Conservation (phyloP, 2,888 invertebrate genomes). For the Cerceris ruficornis region DNA sequence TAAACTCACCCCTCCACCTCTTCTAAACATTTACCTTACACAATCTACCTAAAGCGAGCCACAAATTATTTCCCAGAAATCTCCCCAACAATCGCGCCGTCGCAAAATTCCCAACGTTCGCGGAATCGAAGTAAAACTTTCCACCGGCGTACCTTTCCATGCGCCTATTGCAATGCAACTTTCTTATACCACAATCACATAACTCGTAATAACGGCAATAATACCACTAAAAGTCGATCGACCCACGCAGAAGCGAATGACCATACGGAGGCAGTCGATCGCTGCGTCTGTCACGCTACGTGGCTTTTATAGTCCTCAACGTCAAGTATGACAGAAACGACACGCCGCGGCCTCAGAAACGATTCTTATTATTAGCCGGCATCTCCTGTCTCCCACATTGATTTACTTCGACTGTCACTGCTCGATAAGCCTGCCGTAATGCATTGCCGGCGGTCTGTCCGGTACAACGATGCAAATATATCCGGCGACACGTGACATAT, state of each 20-base stretch:
- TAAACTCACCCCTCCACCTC: no score
- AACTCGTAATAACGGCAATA: neutral
- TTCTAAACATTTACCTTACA: no score
- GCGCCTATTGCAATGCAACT: no score
- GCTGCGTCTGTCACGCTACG: conserved; percentile 24
- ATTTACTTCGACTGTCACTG: conserved; percentile 72
- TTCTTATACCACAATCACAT: no score
- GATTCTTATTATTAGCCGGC: conserved; percentile 58
- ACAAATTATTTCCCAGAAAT: no score
- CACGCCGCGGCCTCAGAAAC: conserved; percentile 39
- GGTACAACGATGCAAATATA: conserved; percentile 47
- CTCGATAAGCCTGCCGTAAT: conserved; percentile 72
- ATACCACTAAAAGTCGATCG: neutral
- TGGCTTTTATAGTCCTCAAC: conserved; percentile 37
- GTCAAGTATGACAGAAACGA: conserved; percentile 36
- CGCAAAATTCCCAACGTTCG: no score
- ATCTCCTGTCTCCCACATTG: conserved; percentile 57
- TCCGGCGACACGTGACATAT: conserved; percentile 42
- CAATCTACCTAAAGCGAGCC: no score
- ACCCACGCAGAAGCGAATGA: neutral
- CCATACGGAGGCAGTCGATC: conserved; percentile 19
- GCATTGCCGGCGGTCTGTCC: conserved; percentile 52
- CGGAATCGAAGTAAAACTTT: no score
- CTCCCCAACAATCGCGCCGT: no score
- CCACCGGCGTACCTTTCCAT: no score